These are phyloP conservation scores for Tinamus guttatus DNA, from an alignment of 2,113 vertebrate species.

Conservation along the genomic window DNA sequence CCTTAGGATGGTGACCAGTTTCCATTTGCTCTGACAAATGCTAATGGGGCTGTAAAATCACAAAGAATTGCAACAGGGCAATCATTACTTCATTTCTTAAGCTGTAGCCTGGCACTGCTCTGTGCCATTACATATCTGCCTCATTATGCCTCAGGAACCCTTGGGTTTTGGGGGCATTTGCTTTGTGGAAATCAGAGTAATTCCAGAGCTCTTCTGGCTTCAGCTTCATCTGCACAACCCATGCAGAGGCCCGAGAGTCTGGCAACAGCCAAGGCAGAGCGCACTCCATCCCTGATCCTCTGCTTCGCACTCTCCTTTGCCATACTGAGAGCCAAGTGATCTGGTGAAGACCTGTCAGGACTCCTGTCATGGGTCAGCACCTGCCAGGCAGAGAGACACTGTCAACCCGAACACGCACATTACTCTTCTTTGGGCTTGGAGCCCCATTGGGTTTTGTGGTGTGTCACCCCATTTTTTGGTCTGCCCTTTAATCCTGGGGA, in stretches of 20 bases:
- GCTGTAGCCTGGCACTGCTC: slow-evolving; percentile 13
- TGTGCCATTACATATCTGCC: neutral
- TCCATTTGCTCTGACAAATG: slow-evolving; percentile 40
- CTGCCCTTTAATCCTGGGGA: neutral
- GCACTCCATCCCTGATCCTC: accelerated
- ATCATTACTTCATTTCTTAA: slow-evolving; percentile 3
- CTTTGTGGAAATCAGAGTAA: slow-evolving; percentile 2
- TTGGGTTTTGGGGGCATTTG: slow-evolving; percentile 8
- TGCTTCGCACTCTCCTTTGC: accelerated
- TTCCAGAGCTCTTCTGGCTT: neutral
- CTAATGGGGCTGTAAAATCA: slow-evolving; percentile 8
- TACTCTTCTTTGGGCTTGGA: neutral
- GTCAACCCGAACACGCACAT: neutral
- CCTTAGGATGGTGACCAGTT: neutral
- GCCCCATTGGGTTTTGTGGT: neutral
- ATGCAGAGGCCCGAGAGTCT: accelerated
- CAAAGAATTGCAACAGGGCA: neutral
- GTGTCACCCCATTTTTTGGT: neutral
- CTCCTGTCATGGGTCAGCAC: neutral
- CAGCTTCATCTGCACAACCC: accelerated
- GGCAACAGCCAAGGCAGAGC: neutral
- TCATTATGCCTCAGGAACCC: neutral
- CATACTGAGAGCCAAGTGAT: neutral
- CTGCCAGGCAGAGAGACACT: accelerated
- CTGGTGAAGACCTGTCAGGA: neutral